These are phyloP conservation scores for Poeciliopsis paucimaculata DNA, from an alignment of 2,797 vertebrate genomes.

Conservation along the genomic window DNA sequence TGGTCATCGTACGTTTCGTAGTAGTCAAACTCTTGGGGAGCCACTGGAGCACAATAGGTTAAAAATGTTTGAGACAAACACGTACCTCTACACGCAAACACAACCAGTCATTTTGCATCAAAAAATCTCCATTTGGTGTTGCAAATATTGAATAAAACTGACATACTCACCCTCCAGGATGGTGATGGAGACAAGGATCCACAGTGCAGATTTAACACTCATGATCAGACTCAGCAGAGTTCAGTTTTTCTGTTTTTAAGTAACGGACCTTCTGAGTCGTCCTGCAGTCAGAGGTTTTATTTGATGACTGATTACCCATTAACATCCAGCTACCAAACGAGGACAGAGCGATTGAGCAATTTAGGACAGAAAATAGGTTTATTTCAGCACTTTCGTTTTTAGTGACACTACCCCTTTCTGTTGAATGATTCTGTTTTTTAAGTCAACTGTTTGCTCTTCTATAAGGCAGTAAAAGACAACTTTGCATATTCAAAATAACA, in stretches of 20 bases:
- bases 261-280: conserved; percentile 15
- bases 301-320: conserved; percentile 79
- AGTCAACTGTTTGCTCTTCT: background rate
- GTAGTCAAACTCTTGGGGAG: conserved; percentile 38
- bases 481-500: conserved; percentile 29
- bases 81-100: background rate
- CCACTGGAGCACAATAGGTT: conserved; percentile 36
- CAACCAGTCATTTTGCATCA: background rate
- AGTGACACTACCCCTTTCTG: background rate
- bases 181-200: conserved; percentile 42
- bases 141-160: background rate
- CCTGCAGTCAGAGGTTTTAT: conserved; percentile 57
- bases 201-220: conserved; percentile 27
- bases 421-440: background rate
- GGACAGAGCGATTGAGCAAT: conserved; percentile 63
- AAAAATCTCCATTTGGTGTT: background rate
- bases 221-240: conserved; percentile 22
- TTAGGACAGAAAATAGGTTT: conserved; percentile 20
- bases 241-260: conserved; percentile 4
- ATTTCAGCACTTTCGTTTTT: conserved; percentile 34
- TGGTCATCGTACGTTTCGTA: conserved; percentile 13
- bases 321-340: conserved; percentile 56
- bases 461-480: background rate
- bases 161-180: conserved; percentile 63
- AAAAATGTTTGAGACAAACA: background rate